Evolutionary conservation across 2,797 vertebrate genomes (phyloP).

Genomic region (Zenarchopterus dispar): DNA sequence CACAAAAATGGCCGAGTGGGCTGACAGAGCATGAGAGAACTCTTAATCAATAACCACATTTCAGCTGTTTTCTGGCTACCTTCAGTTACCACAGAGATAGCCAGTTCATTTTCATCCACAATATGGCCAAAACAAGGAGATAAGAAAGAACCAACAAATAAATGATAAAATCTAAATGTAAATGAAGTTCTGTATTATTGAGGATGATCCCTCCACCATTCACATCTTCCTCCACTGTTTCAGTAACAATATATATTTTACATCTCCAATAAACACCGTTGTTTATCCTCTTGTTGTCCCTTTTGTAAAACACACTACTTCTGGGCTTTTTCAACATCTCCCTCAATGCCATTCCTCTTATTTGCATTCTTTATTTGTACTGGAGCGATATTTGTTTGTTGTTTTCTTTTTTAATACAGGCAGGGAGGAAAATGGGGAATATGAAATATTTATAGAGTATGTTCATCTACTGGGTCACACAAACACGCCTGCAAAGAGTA

Average conservation of each 20-base stretch:
- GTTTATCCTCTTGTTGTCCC: conserved; percentile 6
- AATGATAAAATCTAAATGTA: conserved; percentile 1
- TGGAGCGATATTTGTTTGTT: conserved; percentile 50
- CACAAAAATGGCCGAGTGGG: conserved; percentile 43
- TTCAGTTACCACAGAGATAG: conserved; percentile 14
- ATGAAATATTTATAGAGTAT: conserved; percentile 71
- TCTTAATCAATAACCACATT: conserved; percentile 58
- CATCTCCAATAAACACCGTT: conserved; percentile 19
- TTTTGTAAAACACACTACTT: conserved; percentile 38
- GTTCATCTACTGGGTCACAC: conserved; percentile 40
- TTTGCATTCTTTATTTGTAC: conserved; percentile 45
- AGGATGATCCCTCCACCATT: too few species aligned
- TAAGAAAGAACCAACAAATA: not conserved
- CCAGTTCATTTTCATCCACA: conserved; percentile 7
- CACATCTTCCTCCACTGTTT: too few species aligned
- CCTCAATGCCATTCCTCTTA: conserved; percentile 27
- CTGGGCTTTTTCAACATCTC: conserved; percentile 19
- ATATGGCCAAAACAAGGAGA: not conserved
- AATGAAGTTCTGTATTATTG: not conserved
- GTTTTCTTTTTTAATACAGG: conserved; percentile 34
- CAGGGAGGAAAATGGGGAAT: conserved; percentile 48
- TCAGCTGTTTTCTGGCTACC: conserved; percentile 41
- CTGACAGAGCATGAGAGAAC: conserved; percentile 52
- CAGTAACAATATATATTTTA: not conserved
- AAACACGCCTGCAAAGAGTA: conserved; percentile 46